A percentile compares a stretch with the other conserved stretches of the same genome.
Conservation (phyloP, 2,888 invertebrate genomes). For the Andrena praecox region DNA sequence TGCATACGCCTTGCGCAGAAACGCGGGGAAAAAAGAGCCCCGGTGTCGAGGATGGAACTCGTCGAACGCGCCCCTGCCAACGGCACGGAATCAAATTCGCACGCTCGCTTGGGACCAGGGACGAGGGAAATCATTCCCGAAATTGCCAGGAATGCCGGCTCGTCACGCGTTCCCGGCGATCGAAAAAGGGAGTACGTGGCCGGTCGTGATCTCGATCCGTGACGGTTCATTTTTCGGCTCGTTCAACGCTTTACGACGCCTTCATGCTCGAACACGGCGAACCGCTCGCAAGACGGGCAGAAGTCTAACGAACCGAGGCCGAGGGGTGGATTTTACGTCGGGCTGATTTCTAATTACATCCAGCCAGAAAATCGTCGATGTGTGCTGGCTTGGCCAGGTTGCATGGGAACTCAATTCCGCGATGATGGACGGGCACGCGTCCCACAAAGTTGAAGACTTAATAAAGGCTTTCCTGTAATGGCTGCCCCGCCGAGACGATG, state of each 20-base stretch:
- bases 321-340: conserved; percentile 32
- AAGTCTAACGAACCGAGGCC: conserved; percentile 13
- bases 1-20: conserved; percentile 18
- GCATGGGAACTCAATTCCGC: conserved; percentile 68
- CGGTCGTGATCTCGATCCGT: not conserved
- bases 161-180: conserved; percentile 27
- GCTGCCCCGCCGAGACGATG: conserved; percentile 49
- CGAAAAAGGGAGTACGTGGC: not conserved
- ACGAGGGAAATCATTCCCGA: conserved; percentile 39
- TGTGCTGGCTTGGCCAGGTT: conserved; percentile 48
- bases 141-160: conserved; percentile 22
- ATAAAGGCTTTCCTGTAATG: conserved; percentile 75
- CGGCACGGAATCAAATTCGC: conserved; percentile 65
- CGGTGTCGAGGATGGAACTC: conserved; percentile 43
- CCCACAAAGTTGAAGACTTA: conserved; percentile 76
- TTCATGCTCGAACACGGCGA: conserved; percentile 1
- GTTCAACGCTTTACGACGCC: not conserved
- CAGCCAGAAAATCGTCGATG: conserved; percentile 58
- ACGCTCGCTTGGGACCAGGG: conserved; percentile 47
- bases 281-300: not conserved
- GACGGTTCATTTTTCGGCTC: conserved; percentile 6
- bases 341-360: conserved; percentile 66
- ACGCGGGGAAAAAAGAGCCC: conserved; percentile 34
- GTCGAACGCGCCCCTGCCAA: conserved; percentile 27
- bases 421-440: conserved; percentile 77